A percentile compares a stretch with the other conserved stretches of the same genome.
phyloP scores from a whole-genome alignment of 2,113 vertebrate species.

The Alethe diademata region DNA sequence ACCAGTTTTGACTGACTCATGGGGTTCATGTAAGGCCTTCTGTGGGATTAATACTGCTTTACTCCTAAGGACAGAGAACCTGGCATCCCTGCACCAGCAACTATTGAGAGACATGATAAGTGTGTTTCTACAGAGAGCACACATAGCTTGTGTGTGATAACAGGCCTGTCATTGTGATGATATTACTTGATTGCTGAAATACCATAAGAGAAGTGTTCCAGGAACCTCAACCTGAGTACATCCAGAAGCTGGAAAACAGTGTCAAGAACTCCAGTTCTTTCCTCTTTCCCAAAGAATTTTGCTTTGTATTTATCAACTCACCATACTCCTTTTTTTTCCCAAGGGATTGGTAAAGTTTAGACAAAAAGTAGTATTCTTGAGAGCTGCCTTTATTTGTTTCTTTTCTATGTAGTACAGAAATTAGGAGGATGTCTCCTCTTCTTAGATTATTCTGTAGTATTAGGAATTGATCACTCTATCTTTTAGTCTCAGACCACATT shows the following conservation, averaged over 20 bases:
- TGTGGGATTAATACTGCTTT: constrained; percentile 31
- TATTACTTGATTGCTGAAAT: neutral
- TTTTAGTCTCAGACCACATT: neutral
- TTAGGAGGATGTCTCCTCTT: accelerated
- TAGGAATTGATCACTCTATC: neutral
- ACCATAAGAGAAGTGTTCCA: neutral
- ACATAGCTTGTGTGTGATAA: neutral
- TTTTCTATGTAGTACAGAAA: neutral
- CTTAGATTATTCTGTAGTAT: neutral
- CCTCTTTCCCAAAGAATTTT: neutral
- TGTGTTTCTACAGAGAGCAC: neutral
- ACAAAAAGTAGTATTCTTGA: neutral
- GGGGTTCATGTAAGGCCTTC: neutral
- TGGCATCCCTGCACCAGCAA: neutral
- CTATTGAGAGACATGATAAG: neutral
- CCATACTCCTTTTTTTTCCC: neutral
- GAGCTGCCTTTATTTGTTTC: neutral
- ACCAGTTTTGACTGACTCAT: neutral
- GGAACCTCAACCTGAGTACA: neutral
- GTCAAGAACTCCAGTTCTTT: neutral
- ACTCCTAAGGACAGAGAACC: neutral
- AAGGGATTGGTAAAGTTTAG: neutral
- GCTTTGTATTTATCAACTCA: neutral
- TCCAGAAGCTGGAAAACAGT: neutral
- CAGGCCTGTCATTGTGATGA: neutral